These are phyloP conservation scores for Pomacea maculata DNA, from an alignment of 1,140 invertebrate species.

Conservation along the genomic window DNA sequence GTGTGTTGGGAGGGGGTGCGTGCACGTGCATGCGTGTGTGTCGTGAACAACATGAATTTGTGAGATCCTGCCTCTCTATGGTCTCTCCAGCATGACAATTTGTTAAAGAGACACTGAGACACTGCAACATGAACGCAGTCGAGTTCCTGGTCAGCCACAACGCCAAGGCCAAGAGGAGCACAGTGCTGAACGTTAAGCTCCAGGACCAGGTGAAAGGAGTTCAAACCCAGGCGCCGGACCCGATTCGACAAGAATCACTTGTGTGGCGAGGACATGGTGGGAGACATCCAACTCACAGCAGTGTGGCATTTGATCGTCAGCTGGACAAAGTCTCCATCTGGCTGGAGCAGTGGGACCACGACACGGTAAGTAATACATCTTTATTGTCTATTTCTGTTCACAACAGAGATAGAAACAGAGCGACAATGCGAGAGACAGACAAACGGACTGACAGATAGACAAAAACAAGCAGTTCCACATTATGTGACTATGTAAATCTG, in stretches of 20 bases:
- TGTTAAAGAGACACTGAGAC: no score
- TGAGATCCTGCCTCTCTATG: no score
- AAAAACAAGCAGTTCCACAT: not conserved
- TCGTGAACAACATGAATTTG: no score
- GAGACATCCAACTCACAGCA: slow-evolving; percentile 43
- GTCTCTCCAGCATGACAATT: no score
- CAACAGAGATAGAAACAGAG: slow-evolving; percentile 4
- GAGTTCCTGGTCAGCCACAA: slow-evolving; percentile 24
- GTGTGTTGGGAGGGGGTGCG: no score
- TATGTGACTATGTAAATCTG: no score
- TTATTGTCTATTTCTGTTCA: not conserved
- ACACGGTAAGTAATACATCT: slow-evolving; percentile 41
- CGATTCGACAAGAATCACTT: not conserved
- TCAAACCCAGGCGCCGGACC: not conserved
- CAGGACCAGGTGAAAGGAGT: not conserved
- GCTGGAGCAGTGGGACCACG: slow-evolving; percentile 57
- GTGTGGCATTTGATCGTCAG: slow-evolving; percentile 59
- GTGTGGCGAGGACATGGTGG: slow-evolving; percentile 56
- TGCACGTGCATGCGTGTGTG: no score
- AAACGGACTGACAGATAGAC: not conserved
- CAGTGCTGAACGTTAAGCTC: not conserved
- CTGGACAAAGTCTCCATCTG: slow-evolving; percentile 58
- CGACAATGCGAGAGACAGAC: not conserved
- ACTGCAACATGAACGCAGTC: slow-evolving; percentile 15
- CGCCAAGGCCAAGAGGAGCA: not conserved